phyloP scores from a whole-genome alignment of 2,113 vertebrate genomes.

The Heliornis fulica region DNA sequence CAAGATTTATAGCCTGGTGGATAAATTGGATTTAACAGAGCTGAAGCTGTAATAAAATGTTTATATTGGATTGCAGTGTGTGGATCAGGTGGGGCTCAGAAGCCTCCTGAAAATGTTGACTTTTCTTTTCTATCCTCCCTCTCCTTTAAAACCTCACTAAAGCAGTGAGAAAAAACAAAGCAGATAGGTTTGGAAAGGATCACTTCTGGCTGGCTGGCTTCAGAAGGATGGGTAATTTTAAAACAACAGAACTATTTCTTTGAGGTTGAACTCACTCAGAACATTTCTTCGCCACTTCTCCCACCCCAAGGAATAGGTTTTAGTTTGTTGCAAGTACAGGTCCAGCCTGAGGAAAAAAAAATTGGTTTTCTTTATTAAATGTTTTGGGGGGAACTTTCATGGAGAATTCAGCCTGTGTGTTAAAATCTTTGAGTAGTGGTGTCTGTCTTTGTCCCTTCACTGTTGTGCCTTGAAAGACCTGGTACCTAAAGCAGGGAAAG shows the following conservation, averaged over 20 bases:
- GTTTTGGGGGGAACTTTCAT: neutral
- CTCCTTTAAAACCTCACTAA: neutral
- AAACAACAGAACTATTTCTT: constrained; percentile 47
- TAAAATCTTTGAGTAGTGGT: neutral
- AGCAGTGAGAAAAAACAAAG: neutral
- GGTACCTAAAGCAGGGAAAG: neutral
- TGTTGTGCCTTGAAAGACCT: neutral
- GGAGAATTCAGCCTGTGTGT: neutral
- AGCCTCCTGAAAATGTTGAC: neutral
- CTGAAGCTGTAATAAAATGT: constrained; percentile 31
- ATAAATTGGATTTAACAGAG: constrained; percentile 24
- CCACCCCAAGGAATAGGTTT: neutral
- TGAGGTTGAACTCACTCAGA: neutral
- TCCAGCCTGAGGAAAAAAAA: neutral
- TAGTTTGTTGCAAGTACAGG: neutral
- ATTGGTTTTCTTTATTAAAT: neutral
- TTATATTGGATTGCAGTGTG: neutral
- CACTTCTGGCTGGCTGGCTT: constrained; percentile 33
- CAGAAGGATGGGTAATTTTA: constrained; percentile 46
- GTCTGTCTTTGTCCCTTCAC: neutral
- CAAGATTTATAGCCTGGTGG: constrained; percentile 14
- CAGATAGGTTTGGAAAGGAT: constrained; percentile 31
- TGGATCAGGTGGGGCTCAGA: neutral
- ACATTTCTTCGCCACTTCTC: neutral
- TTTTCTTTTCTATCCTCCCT: neutral